phyloP scores from a whole-genome alignment of 2,797 vertebrate genomes.

The Chiloscyllium punctatum region DNA sequence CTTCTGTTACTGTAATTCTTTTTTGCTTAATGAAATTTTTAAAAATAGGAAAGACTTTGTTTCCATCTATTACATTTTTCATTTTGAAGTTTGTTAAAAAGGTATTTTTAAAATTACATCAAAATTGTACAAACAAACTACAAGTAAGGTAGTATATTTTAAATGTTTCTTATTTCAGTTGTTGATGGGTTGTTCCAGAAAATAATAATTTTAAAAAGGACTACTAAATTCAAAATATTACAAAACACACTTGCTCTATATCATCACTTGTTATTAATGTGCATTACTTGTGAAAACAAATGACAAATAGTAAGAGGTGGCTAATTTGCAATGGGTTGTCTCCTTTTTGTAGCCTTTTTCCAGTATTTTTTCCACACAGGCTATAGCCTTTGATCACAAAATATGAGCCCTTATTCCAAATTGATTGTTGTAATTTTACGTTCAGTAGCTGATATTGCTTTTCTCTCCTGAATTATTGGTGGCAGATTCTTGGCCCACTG shows the following conservation, averaged over 20 bases:
- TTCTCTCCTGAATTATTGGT: not conserved
- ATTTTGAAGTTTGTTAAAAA: not conserved
- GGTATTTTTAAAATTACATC: not conserved
- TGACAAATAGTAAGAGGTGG: not conserved
- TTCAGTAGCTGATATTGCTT: not conserved
- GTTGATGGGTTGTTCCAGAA: not conserved
- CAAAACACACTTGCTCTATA: not conserved
- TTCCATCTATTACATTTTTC: not conserved
- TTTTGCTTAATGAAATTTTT: not conserved
- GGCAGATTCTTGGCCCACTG: no score
- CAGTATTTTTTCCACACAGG: not conserved
- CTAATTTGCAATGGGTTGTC: not conserved
- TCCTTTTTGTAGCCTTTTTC: not conserved
- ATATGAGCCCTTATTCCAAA: not conserved
- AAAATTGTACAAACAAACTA: not conserved
- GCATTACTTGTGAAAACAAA: not conserved
- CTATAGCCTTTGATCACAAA: not conserved
- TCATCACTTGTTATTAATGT: not conserved
- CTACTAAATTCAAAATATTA: constrained; percentile 1
- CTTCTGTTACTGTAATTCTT: not conserved
- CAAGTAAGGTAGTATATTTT: not conserved
- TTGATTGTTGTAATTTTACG: not conserved
- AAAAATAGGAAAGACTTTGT: not conserved
- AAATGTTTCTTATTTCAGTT: not conserved
- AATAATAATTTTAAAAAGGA: not conserved